Conservation (phyloP, 2,797 vertebrate genomes). For the Takifugu rubripes region DNA sequence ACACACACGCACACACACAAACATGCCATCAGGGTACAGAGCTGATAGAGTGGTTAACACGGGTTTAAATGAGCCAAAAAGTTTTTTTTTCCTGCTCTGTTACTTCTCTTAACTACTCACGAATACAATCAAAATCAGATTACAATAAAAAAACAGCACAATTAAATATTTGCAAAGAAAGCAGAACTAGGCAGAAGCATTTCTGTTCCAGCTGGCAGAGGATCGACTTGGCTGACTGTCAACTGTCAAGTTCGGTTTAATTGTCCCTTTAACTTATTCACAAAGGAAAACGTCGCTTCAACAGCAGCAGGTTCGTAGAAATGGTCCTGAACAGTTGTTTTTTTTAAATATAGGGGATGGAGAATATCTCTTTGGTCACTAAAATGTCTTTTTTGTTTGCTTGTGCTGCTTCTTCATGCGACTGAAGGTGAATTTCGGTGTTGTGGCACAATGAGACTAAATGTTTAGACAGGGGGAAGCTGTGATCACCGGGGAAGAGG, state of each 20-base stretch:
- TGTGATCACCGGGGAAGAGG: slow-evolving; percentile 18
- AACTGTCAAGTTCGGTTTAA: too few relatives aligned
- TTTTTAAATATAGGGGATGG: not conserved
- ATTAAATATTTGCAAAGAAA: too few relatives aligned
- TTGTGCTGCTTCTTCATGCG: not conserved
- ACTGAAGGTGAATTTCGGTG: slow-evolving; percentile 14
- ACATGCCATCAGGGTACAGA: slow-evolving; percentile 14
- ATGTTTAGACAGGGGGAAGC: slow-evolving; percentile 48
- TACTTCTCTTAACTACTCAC: too few relatives aligned
- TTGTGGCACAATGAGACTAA: slow-evolving; percentile 26
- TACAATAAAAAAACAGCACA: not conserved
- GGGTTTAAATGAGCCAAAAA: slow-evolving; percentile 4
- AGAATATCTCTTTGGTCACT: not conserved
- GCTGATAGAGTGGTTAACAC: slow-evolving; percentile 30
- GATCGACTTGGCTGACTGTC: too few relatives aligned
- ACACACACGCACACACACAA: slow-evolving; percentile 13
- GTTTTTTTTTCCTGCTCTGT: not conserved
- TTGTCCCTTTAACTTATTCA: too few relatives aligned
- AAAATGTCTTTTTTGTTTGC: not conserved
- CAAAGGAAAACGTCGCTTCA: too few relatives aligned
- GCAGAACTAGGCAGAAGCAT: too few relatives aligned
- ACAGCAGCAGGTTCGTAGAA: too few relatives aligned
- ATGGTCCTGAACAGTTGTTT: too few relatives aligned
- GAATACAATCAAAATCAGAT: too few relatives aligned
- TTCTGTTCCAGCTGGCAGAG: too few relatives aligned